Evolutionary conservation across 2,797 vertebrate genomes (phyloP).

Genomic region (Oophaga sylvatica): DNA sequence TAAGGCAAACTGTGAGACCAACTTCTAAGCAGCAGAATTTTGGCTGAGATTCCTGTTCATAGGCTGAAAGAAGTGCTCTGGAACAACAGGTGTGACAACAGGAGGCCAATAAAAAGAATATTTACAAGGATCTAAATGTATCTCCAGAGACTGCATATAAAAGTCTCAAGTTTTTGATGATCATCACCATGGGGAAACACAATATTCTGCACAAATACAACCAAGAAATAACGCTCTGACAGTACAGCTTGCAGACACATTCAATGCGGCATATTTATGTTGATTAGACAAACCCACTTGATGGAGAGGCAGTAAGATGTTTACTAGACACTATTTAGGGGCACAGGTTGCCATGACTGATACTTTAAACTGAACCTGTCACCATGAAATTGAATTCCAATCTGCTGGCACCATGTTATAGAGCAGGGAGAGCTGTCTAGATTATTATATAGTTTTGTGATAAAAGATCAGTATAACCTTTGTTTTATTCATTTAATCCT

Average conservation of each 20-base stretch:
- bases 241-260: not conserved
- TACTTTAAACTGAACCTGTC: too few species aligned
- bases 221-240: not conserved
- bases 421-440: too few species aligned
- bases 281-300: too few species aligned
- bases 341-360: too few species aligned
- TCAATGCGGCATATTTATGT: not conserved
- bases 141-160: conserved; percentile 8
- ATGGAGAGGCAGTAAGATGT: too few species aligned
- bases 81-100: conserved; percentile 54
- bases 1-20: conserved; percentile 21
- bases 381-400: too few species aligned
- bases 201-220: not conserved
- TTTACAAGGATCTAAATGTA: conserved; percentile 52
- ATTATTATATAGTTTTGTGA: too few species aligned
- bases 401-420: too few species aligned
- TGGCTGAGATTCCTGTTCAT: conserved; percentile 34
- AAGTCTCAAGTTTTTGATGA: conserved; percentile 8
- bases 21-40: not conserved
- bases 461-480: too few species aligned
- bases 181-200: not conserved
- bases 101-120: conserved; percentile 43
- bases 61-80: conserved; percentile 34
- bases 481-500: too few species aligned
- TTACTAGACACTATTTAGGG: too few species aligned